Evolutionary conservation across 2,113 vertebrate species (phyloP).

Genomic region (Sylvia atricapilla): DNA sequence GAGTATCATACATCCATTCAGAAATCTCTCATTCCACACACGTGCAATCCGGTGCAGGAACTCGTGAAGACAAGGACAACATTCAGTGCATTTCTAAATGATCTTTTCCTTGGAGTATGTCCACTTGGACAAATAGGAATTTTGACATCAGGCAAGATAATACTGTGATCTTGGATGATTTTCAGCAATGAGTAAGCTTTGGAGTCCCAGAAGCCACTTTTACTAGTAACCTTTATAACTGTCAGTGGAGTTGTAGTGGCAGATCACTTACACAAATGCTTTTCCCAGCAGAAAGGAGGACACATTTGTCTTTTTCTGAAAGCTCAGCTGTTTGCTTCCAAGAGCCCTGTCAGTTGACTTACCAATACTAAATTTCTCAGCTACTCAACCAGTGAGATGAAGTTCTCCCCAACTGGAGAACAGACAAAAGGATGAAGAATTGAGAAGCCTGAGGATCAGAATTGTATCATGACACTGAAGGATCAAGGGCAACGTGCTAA

Average conservation of each 20-base stretch:
- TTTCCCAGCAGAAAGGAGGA: background rate
- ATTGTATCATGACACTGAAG: background rate
- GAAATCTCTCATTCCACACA: background rate
- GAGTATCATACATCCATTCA: background rate
- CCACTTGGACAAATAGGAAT: background rate
- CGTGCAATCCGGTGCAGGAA: background rate
- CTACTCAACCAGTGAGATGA: background rate
- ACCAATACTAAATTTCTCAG: background rate
- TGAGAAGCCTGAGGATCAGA: background rate
- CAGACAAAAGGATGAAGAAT: background rate
- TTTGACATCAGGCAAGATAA: background rate
- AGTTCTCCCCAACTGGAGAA: background rate
- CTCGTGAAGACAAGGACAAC: background rate
- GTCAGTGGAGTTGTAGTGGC: background rate
- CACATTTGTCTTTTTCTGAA: background rate
- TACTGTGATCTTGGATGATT: background rate
- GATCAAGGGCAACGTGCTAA: background rate
- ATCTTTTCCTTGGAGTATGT: background rate
- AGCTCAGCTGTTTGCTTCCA: background rate
- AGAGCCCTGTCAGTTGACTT: background rate
- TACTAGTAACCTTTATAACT: conserved; percentile 3
- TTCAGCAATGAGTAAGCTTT: conserved; percentile 8
- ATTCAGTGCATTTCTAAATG: background rate
- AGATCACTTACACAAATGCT: background rate
- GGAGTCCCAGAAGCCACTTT: conserved; percentile 5